These are phyloP conservation scores for Acrobasis repandana DNA, from an alignment of 2,888 invertebrate genomes.

Conservation along the genomic window DNA sequence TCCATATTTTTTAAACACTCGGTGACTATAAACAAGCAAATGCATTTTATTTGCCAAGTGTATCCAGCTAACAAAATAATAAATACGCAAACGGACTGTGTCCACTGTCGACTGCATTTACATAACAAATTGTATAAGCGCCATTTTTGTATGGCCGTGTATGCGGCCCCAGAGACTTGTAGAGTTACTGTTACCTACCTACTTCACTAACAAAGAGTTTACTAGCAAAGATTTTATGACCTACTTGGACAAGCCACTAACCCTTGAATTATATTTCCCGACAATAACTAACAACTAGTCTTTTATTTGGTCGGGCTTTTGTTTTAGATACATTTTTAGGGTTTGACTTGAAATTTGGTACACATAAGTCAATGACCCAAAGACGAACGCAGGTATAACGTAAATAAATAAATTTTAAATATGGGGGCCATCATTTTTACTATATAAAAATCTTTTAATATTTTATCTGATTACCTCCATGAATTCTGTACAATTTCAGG, in stretches of 20 bases:
- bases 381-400: no score
- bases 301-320: no score
- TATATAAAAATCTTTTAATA: no score
- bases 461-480: no score
- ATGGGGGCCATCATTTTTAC: no score
- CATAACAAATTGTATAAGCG: slow-evolving; percentile 58
- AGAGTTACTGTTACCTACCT: background rate
- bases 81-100: slow-evolving; percentile 11
- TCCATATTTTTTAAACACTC: background rate
- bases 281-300: no score
- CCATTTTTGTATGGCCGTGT: slow-evolving; percentile 27
- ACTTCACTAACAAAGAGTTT: background rate
- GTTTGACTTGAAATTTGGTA: no score
- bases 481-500: no score
- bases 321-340: no score
- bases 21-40: background rate
- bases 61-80: slow-evolving; percentile 13
- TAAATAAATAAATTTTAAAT: no score
- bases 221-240: background rate
- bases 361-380: no score
- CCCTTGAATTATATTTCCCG: no score
- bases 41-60: background rate
- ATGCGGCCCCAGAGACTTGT: background rate
- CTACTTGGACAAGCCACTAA: background rate
- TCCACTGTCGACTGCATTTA: slow-evolving; percentile 36